A percentile compares a stretch with the other conserved stretches of the same genome.
Evolutionary conservation across 2,113 vertebrate species (phyloP).

Genomic region (Otus sunia): DNA sequence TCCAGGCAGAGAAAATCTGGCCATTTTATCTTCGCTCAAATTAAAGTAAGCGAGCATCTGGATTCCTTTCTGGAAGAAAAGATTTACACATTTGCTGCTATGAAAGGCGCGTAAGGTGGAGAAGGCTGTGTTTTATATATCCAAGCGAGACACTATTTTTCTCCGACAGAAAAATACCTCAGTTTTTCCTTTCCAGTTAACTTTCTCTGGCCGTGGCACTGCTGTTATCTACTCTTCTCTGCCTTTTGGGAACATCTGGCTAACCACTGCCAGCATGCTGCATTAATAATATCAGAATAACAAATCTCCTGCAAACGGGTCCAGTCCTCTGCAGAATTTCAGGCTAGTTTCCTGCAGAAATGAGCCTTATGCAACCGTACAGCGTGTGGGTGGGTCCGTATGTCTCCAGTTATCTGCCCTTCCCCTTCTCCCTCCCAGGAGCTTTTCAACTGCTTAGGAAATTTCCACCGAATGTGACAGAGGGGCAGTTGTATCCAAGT

Average conservation of each 20-base stretch:
- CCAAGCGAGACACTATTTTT: background rate
- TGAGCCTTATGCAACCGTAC: background rate
- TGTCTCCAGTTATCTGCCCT: background rate
- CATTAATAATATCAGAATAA: background rate
- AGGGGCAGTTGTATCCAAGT: background rate
- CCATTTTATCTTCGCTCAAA: background rate
- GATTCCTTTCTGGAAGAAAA: constrained; percentile 7
- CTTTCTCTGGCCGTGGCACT: background rate
- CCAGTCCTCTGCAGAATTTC: background rate
- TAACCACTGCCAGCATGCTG: background rate
- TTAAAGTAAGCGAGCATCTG: background rate
- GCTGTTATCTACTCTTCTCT: background rate
- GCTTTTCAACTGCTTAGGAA: background rate
- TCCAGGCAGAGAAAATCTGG: background rate
- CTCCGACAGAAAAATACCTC: background rate
- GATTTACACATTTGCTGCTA: background rate
- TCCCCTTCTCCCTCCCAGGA: background rate
- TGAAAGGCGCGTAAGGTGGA: background rate
- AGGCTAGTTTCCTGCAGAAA: background rate
- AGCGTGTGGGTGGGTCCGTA: background rate
- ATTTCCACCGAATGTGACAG: background rate
- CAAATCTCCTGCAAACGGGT: background rate
- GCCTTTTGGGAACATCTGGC: background rate
- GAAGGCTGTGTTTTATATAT: background rate
- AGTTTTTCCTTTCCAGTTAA: background rate